phyloP scores from a whole-genome alignment of 2,888 invertebrate species.

The Acheta domesticus region DNA sequence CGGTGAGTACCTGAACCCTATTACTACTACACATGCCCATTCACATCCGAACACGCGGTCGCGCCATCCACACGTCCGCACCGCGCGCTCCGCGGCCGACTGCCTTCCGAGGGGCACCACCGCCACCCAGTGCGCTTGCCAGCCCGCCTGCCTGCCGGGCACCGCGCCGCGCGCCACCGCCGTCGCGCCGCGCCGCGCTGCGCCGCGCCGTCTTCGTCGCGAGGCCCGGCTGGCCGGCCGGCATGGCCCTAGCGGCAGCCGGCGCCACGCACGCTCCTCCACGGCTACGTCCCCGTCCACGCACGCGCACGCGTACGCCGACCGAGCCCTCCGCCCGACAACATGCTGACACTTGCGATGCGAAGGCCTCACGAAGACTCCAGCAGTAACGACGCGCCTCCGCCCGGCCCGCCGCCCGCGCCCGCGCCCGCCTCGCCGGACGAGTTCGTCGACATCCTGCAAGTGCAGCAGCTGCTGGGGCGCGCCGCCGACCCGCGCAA shows the following conservation, averaged over 20 bases:
- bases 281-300: neutral
- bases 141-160: no score
- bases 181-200: neutral
- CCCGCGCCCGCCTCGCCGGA: conserved; percentile 45
- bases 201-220: neutral
- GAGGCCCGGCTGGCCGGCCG: neutral
- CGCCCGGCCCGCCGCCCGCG: conserved; percentile 37
- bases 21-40: neutral
- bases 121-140: no score
- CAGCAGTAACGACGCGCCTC: conserved; percentile 48
- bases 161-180: neutral
- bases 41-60: neutral
- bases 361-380: conserved; percentile 43
- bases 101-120: no score
- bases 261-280: neutral
- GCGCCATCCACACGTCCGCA: conserved; percentile 3
- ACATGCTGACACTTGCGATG: conserved; percentile 21
- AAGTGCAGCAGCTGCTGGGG: conserved; percentile 72
- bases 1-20: conserved; percentile 19
- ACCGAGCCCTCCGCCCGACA: neutral
- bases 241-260: neutral
- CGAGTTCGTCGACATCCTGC: conserved; percentile 81
- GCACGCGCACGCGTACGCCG: neutral
- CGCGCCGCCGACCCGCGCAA: conserved; percentile 44
- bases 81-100: neutral